These are phyloP conservation scores for Rugalucina vietnamica DNA, from an alignment of 2,888 invertebrate genomes.

Conservation along the genomic window DNA sequence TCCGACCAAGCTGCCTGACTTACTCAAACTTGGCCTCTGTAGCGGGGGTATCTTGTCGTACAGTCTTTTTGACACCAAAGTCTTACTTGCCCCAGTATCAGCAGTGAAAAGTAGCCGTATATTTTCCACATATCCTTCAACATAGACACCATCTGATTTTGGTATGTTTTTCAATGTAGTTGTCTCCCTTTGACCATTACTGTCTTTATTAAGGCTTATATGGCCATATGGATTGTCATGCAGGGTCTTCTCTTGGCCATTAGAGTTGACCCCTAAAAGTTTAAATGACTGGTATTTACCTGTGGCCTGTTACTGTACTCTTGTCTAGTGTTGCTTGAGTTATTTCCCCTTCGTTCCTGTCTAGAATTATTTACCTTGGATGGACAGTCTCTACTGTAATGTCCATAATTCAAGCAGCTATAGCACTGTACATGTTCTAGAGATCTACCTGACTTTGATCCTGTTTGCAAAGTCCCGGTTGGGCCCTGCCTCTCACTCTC, in stretches of 20 bases:
- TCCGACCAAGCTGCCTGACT: neutral
- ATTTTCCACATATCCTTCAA: neutral
- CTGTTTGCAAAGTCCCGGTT: neutral
- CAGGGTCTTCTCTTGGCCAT: neutral
- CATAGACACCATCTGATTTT: neutral
- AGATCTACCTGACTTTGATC: neutral
- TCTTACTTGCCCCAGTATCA: no score
- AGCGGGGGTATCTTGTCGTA: neutral
- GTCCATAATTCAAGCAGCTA: neutral
- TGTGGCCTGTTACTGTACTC: neutral
- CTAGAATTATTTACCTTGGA: neutral
- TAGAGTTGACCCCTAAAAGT: conserved; percentile 2
- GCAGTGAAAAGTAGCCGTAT: neutral
- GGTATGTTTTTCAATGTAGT: neutral
- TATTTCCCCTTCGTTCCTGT: neutral
- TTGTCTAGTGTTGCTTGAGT: no score
- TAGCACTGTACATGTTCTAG: neutral
- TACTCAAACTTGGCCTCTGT: neutral
- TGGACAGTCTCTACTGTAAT: neutral
- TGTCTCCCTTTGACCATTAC: neutral
- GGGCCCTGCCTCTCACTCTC: neutral
- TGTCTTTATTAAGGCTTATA: neutral
- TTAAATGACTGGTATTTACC: neutral
- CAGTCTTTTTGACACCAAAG: neutral
- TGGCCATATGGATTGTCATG: neutral